Evolutionary conservation across 2,888 invertebrate species (phyloP), one percentile per base, ranked within the genome.

Genomic region (Coecobrya sp.): DNA sequence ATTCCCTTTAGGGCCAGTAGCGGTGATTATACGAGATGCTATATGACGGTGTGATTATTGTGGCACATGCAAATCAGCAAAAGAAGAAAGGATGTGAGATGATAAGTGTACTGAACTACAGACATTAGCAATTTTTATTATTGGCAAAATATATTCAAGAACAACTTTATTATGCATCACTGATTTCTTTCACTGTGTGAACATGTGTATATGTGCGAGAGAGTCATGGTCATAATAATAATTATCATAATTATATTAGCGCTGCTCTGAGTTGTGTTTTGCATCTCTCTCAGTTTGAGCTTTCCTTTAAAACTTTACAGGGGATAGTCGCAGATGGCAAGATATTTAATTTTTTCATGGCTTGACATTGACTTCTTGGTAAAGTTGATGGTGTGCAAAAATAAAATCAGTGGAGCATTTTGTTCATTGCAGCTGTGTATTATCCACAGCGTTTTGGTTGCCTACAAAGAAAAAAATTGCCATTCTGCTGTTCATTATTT

Each of bases 91-190:
- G 65, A 22, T n/a, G 45, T 19, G 19, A 59, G 27, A 10, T 27
- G 3, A 73, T 8, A 70, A 86, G 36, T 30, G 11, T 25, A 25
- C 11, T 30, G 62, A 81, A 62, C 62, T 65, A 19, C 30, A 81
- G 82, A 84, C 89, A 90, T 90, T 90, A 49, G 90, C 85, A 73
- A 59, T 45, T 73, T 90, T 89, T 90, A 81, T 25, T 68, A 90
- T 90, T 73, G 90, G 70, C 89, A 73, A 89, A 81, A 81, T 84
- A 84, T 89, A 84, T 84, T 84, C 84, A 73, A 27, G 52, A 55
- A 82, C 84, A 89, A 89, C 89, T 89, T 89, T 84, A 90, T 76
- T 90, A 90, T 76, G 90, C 90, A 76, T 90, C 85, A 62, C 70
- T 84, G 89, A 76, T 76, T 90, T 70, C 55, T 76, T 65, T 65